Evolutionary conservation across 2,888 invertebrate genomes (phyloP).

Genomic region (Andricus curvator): DNA sequence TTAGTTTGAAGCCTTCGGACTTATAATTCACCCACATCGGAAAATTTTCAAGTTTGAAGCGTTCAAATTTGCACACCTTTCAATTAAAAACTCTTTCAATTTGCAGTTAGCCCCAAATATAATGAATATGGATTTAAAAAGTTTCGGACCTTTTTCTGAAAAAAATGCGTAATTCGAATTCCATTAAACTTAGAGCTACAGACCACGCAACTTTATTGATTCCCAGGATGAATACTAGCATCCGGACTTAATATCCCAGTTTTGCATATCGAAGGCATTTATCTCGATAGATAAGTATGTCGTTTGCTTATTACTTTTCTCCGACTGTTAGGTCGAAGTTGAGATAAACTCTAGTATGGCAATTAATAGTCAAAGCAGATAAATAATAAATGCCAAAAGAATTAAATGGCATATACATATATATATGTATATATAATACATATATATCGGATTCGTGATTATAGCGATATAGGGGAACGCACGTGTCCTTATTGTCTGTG

Average conservation of each 20-base stretch:
- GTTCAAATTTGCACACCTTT: too few relatives aligned
- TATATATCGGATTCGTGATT: background rate
- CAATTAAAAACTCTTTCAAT: too few relatives aligned
- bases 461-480: background rate
- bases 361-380: background rate
- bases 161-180: too few relatives aligned
- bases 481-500: background rate
- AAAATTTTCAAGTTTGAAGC: too few relatives aligned
- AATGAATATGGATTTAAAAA: too few relatives aligned
- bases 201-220: slow-evolving; percentile 4
- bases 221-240: background rate
- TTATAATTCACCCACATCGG: too few relatives aligned
- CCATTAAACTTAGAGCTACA: background rate
- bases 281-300: slow-evolving; percentile 31
- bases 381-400: background rate
- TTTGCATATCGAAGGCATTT: slow-evolving; percentile 1
- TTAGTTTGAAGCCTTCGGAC: background rate
- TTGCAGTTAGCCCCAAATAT: too few relatives aligned
- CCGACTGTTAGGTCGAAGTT: background rate
- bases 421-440: background rate
- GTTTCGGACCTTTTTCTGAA: too few relatives aligned
- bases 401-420: background rate
- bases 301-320: background rate
- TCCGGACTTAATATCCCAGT: slow-evolving; percentile 11
- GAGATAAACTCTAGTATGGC: background rate